Percentiles rank a stretch among this genome's conserved stretches.
Conservation (phyloP, 2,113 vertebrate species). For the Crocuta crocuta region DNA sequence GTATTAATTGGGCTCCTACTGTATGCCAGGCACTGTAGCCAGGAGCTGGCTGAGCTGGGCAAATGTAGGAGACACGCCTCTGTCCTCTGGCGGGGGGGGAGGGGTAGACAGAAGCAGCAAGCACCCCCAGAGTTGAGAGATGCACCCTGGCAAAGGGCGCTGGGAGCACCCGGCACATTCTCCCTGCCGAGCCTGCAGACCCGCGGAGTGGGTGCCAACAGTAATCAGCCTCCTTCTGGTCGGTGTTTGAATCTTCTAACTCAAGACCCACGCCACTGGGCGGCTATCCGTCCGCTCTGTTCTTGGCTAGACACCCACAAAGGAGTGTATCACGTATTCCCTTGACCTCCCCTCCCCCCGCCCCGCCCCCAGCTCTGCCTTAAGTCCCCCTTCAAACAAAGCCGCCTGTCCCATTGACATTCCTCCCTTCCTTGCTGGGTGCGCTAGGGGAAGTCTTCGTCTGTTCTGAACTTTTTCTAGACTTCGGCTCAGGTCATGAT, state of each 20-base stretch:
- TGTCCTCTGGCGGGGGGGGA: background rate
- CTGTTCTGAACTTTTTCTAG: background rate
- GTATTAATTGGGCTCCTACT: too few species aligned
- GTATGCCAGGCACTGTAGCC: background rate
- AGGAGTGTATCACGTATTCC: fast-evolving
- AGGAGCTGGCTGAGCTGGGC: background rate
- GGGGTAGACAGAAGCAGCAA: background rate
- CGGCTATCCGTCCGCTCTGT: fast-evolving
- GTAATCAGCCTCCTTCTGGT: background rate
- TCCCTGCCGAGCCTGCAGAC: background rate
- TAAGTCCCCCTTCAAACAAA: background rate
- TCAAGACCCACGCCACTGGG: background rate
- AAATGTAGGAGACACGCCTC: background rate
- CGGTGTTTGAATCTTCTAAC: background rate
- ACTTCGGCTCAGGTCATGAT: too few species aligned
- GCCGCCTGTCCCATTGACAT: background rate
- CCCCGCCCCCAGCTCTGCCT: fast-evolving
- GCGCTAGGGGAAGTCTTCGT: fast-evolving
- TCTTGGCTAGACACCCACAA: fast-evolving
- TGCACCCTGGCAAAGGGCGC: background rate
- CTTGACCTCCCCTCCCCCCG: background rate
- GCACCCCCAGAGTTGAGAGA: background rate
- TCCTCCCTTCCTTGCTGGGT: background rate
- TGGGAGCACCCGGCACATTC: too few species aligned
- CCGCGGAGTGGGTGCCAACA: background rate